A percentile compares a stretch with the other conserved stretches of the same genome.
Conservation (phyloP, 2,113 vertebrate genomes). For the Corythornis cristatus region DNA sequence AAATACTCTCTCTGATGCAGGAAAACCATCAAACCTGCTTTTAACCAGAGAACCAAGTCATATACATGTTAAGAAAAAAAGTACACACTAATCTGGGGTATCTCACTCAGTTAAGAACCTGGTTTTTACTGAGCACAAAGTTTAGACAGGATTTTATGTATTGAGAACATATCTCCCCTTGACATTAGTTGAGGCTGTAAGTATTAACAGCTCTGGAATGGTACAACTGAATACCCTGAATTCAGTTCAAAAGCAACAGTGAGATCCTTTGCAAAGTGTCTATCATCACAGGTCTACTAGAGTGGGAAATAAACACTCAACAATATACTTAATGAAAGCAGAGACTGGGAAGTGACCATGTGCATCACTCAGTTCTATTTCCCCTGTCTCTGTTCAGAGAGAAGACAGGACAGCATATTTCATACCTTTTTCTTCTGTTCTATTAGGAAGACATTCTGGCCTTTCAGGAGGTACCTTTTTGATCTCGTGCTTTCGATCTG, state of each 20-base stretch:
- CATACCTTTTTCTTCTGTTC: slow-evolving; percentile 94
- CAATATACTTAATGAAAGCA: not conserved
- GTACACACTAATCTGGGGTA: not conserved
- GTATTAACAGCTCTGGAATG: not conserved
- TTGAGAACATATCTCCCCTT: not conserved
- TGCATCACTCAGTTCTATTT: not conserved
- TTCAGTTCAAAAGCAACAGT: not conserved
- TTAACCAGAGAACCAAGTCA: not conserved
- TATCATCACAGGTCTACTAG: not conserved
- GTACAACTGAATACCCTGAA: not conserved
- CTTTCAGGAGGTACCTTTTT: slow-evolving; percentile 95
- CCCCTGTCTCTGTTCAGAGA: not conserved
- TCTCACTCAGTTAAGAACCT: not conserved
- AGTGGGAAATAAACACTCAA: not conserved
- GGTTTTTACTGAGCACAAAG: not conserved
- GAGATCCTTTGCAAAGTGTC: not conserved
- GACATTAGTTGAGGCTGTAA: not conserved
- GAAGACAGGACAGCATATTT: slow-evolving; percentile 32
- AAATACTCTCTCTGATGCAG: not conserved
- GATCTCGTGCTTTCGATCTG: slow-evolving; percentile 90
- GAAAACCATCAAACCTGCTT: not conserved
- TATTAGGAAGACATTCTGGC: slow-evolving; percentile 88
- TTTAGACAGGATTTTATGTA: not conserved
- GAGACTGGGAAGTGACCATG: not conserved
- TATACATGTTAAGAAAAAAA: not conserved